Conservation (phyloP, 2,797 vertebrate species). For the Hypotaenidia philippensis region DNA sequence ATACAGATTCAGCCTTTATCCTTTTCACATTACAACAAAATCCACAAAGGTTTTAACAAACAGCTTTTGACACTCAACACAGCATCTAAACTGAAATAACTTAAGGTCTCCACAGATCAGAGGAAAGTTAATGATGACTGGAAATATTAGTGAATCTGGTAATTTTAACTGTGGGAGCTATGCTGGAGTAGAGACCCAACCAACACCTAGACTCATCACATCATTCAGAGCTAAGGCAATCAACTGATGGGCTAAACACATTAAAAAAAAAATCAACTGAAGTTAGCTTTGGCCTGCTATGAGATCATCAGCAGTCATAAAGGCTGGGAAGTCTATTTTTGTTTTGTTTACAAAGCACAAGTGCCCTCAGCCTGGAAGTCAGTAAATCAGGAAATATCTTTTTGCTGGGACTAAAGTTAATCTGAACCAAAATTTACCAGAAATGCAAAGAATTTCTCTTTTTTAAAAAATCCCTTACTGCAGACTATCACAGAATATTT, state of each 20-base stretch:
- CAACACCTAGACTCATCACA: neutral
- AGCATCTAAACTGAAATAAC: neutral
- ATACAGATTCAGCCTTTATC: neutral
- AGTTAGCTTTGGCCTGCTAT: neutral
- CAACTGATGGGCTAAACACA: neutral
- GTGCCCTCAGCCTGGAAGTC: neutral
- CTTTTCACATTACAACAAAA: neutral
- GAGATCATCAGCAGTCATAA: neutral
- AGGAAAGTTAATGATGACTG: neutral
- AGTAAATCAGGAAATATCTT: neutral
- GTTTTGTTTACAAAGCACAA: slow-evolving; percentile 37
- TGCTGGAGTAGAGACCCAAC: neutral
- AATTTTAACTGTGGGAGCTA: neutral
- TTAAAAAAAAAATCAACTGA: neutral
- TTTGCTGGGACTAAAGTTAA: neutral
- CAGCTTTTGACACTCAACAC: neutral
- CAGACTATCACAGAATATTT: neutral
- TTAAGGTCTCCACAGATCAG: neutral
- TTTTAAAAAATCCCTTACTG: neutral
- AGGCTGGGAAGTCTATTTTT: slow-evolving; percentile 1
- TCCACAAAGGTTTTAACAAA: neutral
- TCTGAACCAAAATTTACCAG: neutral
- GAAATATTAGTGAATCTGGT: neutral
- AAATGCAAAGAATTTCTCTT: neutral
- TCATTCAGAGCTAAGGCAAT: neutral